A percentile compares a stretch with the other conserved stretches of the same genome.
Evolutionary conservation across 2,888 invertebrate genomes (phyloP).

Genomic region (Nemurella pictetii): DNA sequence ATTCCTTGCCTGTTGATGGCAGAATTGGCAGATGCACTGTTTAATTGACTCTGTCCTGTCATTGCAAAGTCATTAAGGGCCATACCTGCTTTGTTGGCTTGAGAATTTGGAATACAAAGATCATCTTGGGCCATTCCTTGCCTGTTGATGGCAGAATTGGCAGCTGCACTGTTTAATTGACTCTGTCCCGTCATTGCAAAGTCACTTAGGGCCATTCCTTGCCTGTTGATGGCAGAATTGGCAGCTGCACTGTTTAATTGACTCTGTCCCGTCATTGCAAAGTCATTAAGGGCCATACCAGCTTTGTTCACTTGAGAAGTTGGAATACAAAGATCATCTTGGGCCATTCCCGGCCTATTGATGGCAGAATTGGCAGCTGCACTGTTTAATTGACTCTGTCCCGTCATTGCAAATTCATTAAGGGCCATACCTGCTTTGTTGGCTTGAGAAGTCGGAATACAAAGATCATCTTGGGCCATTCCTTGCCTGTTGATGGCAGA

Average conservation of each 20-base stretch:
- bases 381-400: no score
- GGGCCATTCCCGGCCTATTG: no score
- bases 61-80: neutral
- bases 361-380: no score
- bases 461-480: neutral
- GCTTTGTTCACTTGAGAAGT: no score
- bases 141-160: neutral
- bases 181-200: neutral
- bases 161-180: neutral
- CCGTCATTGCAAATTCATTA: no score
- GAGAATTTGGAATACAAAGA: neutral
- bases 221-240: no score
- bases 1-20: neutral
- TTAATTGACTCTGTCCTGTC: neutral
- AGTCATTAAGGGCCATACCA: no score
- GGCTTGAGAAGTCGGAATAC: no score
- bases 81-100: neutral
- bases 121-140: neutral
- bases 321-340: no score
- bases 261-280: no score
- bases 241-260: no score
- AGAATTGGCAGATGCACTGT: neutral
- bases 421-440: no score
- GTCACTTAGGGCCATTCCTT: neutral
- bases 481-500: neutral